Conservation (phyloP, 2,797 vertebrate genomes). For the Gobio occitaniae region DNA sequence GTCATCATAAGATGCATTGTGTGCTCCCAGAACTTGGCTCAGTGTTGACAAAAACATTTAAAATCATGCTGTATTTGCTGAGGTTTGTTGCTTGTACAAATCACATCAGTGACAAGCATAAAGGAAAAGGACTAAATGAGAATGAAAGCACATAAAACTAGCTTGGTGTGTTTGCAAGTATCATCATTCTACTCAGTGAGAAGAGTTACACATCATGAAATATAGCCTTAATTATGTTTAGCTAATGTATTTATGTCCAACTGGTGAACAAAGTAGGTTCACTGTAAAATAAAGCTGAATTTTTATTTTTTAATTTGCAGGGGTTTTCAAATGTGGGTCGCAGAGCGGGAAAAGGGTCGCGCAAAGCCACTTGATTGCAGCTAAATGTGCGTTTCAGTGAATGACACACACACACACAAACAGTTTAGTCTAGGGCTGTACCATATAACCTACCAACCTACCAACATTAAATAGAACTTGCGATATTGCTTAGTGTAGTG, state of each 20-base stretch:
- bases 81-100: slow-evolving; percentile 24
- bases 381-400: not conserved
- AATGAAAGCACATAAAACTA: not conserved
- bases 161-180: not conserved
- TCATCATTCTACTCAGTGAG: not conserved
- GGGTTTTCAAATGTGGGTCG: not conserved
- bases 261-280: not conserved
- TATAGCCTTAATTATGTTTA: not conserved
- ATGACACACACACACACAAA: not conserved
- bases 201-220: not conserved
- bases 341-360: too few relatives aligned
- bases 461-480: not conserved
- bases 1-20: slow-evolving; percentile 14
- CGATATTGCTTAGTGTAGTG: not conserved
- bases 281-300: not conserved
- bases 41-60: slow-evolving; percentile 22
- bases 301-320: not conserved
- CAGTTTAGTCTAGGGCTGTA: not conserved
- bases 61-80: slow-evolving; percentile 30
- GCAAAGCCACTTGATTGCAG: not conserved
- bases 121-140: not conserved
- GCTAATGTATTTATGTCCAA: not conserved
- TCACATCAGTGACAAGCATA: slow-evolving; percentile 16
- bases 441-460: not conserved
- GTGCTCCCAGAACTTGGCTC: slow-evolving; percentile 11